Evolutionary conservation across 2,113 vertebrate species (phyloP), one percentile per base, ranked within the genome.

Genomic region (Ochotona curzoniae): DNA sequence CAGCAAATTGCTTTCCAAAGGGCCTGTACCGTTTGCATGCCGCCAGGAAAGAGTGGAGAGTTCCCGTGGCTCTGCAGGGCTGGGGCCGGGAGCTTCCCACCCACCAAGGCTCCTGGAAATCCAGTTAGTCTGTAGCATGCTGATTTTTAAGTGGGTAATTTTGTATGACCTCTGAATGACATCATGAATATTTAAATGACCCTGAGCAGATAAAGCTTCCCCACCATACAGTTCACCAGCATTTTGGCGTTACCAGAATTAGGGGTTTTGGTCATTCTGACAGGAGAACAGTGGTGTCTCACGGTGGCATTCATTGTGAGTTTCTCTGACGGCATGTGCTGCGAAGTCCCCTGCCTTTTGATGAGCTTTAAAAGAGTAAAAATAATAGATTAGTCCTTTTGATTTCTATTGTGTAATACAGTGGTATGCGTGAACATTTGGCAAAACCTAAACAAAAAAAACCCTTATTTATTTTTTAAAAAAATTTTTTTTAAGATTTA

Each of bases 401-500:
- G 35, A 83, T 57, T 90, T 75, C 64, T 79, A 23, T 73, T 83
- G 73, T 30, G 44, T 80, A 49, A 44, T 75, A 15, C 10, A 38
- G 18, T 30, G 7, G 5, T 89, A 66, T 80, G 80, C 21, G 76
- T 8, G 71, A 89, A 49, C 26, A 91, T 75, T n/a, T 92, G 23
- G 66, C 54, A 87, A 81, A 89, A 84, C n/a, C 32, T 78, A 8
- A 18, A 76, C 47, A n/a, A 94, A 90, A 81, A 44, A 44, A 44
- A 3, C 38, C n/a, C n/a, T n/a, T n/a, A n/a, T 66, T 38, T 38
- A 30, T 11, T 47, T 93, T n/a, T 8, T 83, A 75, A n/a, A n/a
- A n/a, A n/a, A n/a, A n/a, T n/a, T n/a, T n/a, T n/a, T n/a, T n/a
- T n/a, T n/a, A n/a, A n/a, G n/a, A n/a, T n/a, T n/a, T n/a, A n/a